Conservation (phyloP, 2,113 vertebrate genomes). For the Anas platyrhynchos region DNA sequence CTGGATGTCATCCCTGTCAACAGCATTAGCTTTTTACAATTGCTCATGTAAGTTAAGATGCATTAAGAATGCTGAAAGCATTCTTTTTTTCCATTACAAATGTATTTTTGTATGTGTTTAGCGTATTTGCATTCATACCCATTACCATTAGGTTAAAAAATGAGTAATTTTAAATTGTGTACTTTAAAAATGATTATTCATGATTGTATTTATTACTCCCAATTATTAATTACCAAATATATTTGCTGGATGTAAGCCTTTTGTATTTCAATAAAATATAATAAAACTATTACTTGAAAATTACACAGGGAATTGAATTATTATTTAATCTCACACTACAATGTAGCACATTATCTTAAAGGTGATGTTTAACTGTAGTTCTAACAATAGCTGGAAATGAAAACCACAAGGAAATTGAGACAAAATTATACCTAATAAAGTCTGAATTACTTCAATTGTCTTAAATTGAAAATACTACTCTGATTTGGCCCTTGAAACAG, state of each 20-base stretch:
- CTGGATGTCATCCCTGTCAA: background rate
- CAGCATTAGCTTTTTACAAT: background rate
- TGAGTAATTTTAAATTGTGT: slow-evolving; percentile 23
- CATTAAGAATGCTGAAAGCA: slow-evolving; percentile 26
- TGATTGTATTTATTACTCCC: slow-evolving; percentile 48
- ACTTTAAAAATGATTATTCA: slow-evolving; percentile 54
- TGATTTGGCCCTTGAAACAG: background rate
- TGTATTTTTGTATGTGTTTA: slow-evolving; percentile 46
- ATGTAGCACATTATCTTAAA: background rate
- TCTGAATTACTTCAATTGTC: background rate
- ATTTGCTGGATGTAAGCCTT: slow-evolving; percentile 63
- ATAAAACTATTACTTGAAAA: slow-evolving; percentile 61
- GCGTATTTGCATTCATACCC: background rate
- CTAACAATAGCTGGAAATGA: background rate
- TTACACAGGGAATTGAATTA: background rate
- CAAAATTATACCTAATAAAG: background rate
- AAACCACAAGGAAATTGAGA: background rate
- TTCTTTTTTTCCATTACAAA: slow-evolving; percentile 15
- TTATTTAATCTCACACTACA: background rate
- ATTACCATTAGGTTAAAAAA: background rate
- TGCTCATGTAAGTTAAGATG: background rate
- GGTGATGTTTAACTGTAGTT: background rate
- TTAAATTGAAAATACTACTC: background rate
- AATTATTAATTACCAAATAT: slow-evolving; percentile 63
- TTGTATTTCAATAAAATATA: slow-evolving; percentile 74